phyloP scores from a whole-genome alignment of 2,888 invertebrate species.

The Polyommatus iphigenia region DNA sequence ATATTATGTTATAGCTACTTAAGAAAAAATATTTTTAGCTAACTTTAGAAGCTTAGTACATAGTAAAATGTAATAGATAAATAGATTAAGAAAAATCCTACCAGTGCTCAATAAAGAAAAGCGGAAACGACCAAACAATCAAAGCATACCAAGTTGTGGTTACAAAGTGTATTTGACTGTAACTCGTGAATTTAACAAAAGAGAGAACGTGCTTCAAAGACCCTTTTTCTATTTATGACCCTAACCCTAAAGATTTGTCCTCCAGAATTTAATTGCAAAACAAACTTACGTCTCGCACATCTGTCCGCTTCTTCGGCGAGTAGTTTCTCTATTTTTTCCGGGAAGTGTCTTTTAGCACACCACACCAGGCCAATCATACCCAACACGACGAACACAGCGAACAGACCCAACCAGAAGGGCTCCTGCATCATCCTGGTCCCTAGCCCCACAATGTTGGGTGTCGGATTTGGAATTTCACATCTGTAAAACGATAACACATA shows the following conservation, averaged over 20 bases:
- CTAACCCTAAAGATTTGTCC: slow-evolving; percentile 61
- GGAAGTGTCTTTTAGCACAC: slow-evolving; percentile 92
- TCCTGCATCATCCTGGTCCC: slow-evolving; percentile 92
- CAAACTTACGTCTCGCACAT: slow-evolving; percentile 83
- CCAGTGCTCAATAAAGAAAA: slow-evolving; percentile 29
- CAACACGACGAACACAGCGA: slow-evolving; percentile 90
- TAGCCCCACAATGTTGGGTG: slow-evolving; percentile 74
- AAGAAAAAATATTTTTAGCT: no score
- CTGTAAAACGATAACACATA: slow-evolving; percentile 51
- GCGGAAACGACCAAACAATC: slow-evolving; percentile 23
- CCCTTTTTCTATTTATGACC: neutral
- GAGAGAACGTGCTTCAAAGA: slow-evolving; percentile 23
- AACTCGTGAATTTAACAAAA: slow-evolving; percentile 26
- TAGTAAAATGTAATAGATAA: slow-evolving; percentile 20
- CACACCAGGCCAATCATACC: slow-evolving; percentile 89
- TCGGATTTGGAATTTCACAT: slow-evolving; percentile 85
- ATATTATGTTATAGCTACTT: neutral
- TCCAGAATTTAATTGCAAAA: slow-evolving; percentile 43
- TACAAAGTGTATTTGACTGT: slow-evolving; percentile 22
- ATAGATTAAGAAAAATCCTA: slow-evolving; percentile 11
- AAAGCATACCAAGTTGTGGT: slow-evolving; percentile 28
- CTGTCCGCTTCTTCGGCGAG: slow-evolving; percentile 89
- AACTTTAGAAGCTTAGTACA: neutral
- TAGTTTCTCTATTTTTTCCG: slow-evolving; percentile 91
- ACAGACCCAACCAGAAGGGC: slow-evolving; percentile 93